Evolutionary conservation across 2,797 vertebrate species (phyloP).

Genomic region (Poeciliopsis gracilis): DNA sequence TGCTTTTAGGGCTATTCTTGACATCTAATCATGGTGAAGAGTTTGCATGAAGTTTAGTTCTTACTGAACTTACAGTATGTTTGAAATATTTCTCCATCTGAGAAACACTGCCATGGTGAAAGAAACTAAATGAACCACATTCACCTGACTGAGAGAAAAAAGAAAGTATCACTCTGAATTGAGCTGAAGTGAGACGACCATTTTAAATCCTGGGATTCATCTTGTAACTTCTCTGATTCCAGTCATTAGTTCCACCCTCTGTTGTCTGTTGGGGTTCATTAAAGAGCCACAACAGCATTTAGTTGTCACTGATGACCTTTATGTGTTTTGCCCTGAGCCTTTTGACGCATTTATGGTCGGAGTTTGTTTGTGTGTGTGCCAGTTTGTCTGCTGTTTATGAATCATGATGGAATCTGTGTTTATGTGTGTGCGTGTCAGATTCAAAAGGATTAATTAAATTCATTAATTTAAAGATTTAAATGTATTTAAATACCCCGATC

Average conservation of each 20-base stretch:
- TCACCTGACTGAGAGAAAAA: not conserved
- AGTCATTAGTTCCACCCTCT: constrained; percentile 22
- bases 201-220: not conserved
- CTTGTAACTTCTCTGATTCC: not conserved
- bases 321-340: constrained; percentile 65
- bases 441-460: not conserved
- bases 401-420: constrained; percentile 22
- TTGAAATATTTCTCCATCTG: not conserved
- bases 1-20: not conserved
- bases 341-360: constrained; percentile 45
- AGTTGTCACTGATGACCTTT: constrained; percentile 64
- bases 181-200: too few relatives aligned
- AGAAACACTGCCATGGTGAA: not conserved
- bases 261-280: constrained; percentile 39
- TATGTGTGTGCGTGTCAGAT: constrained; percentile 9
- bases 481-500: not conserved
- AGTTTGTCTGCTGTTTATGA: constrained; percentile 5
- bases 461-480: constrained; percentile 4
- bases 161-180: too few relatives aligned
- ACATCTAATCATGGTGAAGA: not conserved
- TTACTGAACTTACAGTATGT: not conserved
- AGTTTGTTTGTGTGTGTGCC: constrained; percentile 19
- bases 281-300: constrained; percentile 47
- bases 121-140: not conserved
- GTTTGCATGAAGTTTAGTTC: not conserved